A percentile compares a stretch with the other conserved stretches of the same genome.
Evolutionary conservation across 2,888 invertebrate species (phyloP).

Genomic region (Amphipyra berbera): DNA sequence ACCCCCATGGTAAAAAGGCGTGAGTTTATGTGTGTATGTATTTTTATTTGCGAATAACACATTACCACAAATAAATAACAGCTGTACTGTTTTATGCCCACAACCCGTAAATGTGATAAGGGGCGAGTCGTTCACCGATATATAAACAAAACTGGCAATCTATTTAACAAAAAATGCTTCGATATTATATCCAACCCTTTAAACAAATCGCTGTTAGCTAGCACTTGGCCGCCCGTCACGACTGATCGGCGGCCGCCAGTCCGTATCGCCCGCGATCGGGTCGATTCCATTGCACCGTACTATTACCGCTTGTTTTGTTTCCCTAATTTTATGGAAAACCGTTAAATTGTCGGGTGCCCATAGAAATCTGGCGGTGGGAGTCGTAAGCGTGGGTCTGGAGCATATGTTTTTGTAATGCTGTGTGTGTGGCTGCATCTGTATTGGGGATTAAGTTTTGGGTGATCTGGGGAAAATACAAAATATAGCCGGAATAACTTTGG

Average conservation of each 20-base stretch:
- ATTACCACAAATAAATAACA: background rate
- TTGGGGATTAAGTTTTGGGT: slow-evolving; percentile 33
- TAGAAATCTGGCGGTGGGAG: slow-evolving; percentile 39
- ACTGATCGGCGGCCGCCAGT: slow-evolving; percentile 68
- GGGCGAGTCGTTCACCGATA: no score
- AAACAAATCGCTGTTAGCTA: slow-evolving; percentile 14
- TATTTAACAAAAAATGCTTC: background rate
- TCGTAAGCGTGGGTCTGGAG: slow-evolving; percentile 27
- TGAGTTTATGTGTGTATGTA: no score
- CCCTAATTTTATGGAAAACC: slow-evolving; percentile 66
- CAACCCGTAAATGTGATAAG: background rate
- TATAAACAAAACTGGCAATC: background rate
- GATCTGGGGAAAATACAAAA: background rate
- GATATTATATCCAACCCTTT: slow-evolving; percentile 26
- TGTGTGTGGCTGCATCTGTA: slow-evolving; percentile 36
- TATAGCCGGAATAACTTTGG: background rate
- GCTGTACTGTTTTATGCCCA: background rate
- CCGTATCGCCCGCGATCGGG: slow-evolving; percentile 74
- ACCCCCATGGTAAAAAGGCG: no score
- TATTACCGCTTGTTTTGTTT: slow-evolving; percentile 54
- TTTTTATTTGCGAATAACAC: no score
- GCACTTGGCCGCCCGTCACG: slow-evolving; percentile 62
- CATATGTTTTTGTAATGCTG: slow-evolving; percentile 36
- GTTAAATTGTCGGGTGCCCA: slow-evolving; percentile 63
- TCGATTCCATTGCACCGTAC: slow-evolving; percentile 65